Conservation (phyloP, 1,140 invertebrate species). For the Chlorops oryzae region DNA sequence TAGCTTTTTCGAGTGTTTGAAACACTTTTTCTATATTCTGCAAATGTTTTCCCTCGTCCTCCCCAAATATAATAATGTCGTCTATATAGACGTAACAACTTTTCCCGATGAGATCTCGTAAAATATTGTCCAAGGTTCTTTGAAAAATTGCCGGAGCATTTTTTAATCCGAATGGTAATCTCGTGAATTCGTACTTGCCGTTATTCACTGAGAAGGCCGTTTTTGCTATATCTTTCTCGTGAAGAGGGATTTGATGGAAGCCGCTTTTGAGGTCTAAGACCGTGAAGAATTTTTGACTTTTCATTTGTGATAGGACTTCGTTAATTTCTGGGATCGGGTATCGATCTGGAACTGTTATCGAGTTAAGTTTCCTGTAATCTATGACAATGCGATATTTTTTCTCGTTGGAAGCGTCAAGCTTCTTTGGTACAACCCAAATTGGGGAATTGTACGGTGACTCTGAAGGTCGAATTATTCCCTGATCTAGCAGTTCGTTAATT, state of each 20-base stretch:
- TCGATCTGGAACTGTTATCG: too few relatives aligned
- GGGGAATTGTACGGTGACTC: too few relatives aligned
- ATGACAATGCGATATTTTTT: too few relatives aligned
- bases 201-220: too few relatives aligned
- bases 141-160: slow-evolving; percentile 48
- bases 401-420: too few relatives aligned
- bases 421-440: too few relatives aligned
- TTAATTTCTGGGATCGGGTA: too few relatives aligned
- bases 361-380: too few relatives aligned
- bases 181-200: slow-evolving; percentile 35
- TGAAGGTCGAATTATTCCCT: too few relatives aligned
- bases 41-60: slow-evolving; percentile 32
- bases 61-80: slow-evolving; percentile 44
- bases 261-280: slow-evolving; percentile 12
- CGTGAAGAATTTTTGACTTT: neutral
- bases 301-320: neutral
- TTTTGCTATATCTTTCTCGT: too few relatives aligned
- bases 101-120: slow-evolving; percentile 18
- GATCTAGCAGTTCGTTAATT: too few relatives aligned
- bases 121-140: slow-evolving; percentile 37
- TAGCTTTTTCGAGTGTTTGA: slow-evolving; percentile 29
- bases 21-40: slow-evolving; percentile 7
- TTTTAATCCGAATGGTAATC: slow-evolving; percentile 44
- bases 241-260: slow-evolving; percentile 11
- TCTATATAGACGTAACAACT: slow-evolving; percentile 43